A percentile compares a stretch with the other conserved stretches of the same genome.
These are phyloP conservation scores for Raja brachyura DNA, from an alignment of 2,113 vertebrate genomes.

Conservation along the genomic window DNA sequence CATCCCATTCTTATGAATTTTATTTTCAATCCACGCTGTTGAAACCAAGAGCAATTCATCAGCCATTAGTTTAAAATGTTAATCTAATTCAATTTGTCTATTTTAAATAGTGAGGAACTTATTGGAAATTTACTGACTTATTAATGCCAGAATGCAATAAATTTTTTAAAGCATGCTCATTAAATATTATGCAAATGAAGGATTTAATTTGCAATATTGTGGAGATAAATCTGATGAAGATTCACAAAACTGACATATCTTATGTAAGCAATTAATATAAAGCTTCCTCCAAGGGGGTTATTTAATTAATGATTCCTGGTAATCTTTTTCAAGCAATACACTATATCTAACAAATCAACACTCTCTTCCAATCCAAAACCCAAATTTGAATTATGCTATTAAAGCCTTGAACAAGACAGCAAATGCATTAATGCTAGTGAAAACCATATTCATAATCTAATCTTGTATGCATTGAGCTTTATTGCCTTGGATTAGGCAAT, in stretches of 20 bases:
- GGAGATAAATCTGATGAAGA: not conserved
- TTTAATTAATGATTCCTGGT: not conserved
- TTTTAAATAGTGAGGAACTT: conserved; percentile 33
- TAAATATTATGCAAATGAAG: not conserved
- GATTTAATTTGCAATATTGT: conserved; percentile 20
- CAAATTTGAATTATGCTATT: too few relatives aligned
- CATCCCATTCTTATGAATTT: not conserved
- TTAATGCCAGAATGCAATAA: not conserved
- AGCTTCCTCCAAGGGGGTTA: not conserved
- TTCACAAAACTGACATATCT: conserved; percentile 26
- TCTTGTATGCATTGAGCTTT: not conserved
- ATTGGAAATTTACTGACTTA: conserved; percentile 18
- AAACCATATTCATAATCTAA: not conserved
- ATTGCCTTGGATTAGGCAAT: not conserved
- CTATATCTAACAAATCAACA: not conserved
- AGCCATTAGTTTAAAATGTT: conserved; percentile 24
- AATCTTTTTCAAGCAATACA: not conserved
- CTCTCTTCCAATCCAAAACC: not conserved
- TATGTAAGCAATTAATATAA: conserved; percentile 20
- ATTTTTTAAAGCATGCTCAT: not conserved
- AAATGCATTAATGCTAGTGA: not conserved
- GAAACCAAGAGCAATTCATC: not conserved
- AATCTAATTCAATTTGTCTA: conserved; percentile 21
- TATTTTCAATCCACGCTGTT: not conserved
- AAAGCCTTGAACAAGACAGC: not conserved